Evolutionary conservation across 2,888 invertebrate genomes (phyloP), one percentile per base, ranked within the genome.

Genomic region (Malacosoma neustria): DNA sequence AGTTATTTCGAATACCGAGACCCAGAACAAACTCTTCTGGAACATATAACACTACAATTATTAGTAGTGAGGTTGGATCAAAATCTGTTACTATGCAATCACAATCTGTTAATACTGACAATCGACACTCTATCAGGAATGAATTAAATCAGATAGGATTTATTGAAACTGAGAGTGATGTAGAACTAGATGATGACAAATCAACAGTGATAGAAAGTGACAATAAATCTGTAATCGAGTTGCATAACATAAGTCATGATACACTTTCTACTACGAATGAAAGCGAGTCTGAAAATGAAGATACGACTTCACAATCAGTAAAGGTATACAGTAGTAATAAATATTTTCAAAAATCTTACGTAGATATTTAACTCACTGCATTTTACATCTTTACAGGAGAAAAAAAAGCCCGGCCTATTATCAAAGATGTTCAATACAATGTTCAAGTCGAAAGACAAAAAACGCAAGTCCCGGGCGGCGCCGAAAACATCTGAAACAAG

Each of bases 381-480:
- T n/a, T n/a, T n/a, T n/a, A n/a, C n/a, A n/a, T n/a, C n/a, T n/a
- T 30, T 37, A 36, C 45, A 54, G 50, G 42, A 43, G 40, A 42
- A 49, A 15, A 45, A 56, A 42, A 64, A 68, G 40, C 49, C 43
- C 5, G 57, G 71, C 9, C 33, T 80, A 3, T 54, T 81, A n/a
- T 54, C 57, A 13, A 76, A 73, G 46, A 63, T 81, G 59, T 50
- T 76, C 4, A 58, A 64, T 29, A 22, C 22, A 22, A 62, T 72
- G 5, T 73, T 79, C 37, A 68, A 64, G 14, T 45, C 53, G 4
- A 70, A 53, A 39, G 57, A 53, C 14, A 52, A 45, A 30, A 51
- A 36, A 33, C 45, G 34, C 15, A 45, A 29, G n/a, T 7, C 22
- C 36, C 33, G 36, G 41, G 13, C 30, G 43, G 30, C 31, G 22